Percentiles rank a stretch among this genome's conserved stretches.
Conservation (phyloP, 2,113 vertebrate genomes). For the Talpa occidentalis region DNA sequence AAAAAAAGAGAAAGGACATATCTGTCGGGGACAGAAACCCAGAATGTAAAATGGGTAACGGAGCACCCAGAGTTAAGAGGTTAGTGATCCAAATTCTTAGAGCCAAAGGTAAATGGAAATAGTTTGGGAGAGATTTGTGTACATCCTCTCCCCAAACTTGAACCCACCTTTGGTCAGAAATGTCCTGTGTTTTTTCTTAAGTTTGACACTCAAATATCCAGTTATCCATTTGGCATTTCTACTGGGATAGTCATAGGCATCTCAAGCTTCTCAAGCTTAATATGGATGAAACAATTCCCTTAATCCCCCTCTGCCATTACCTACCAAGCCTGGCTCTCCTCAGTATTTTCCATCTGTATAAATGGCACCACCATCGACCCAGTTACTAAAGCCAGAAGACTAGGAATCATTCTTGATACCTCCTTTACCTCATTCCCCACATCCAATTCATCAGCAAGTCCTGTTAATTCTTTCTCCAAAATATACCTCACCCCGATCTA, state of each 20-base stretch:
- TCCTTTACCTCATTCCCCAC: conserved; percentile 8
- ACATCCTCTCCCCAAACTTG: neutral
- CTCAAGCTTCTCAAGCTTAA: conserved; percentile 1
- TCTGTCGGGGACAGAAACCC: neutral
- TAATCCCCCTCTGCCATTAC: too few species aligned
- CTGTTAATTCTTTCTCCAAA: conserved; percentile 51
- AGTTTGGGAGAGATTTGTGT: neutral
- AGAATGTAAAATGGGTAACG: neutral
- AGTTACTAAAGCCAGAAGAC: conserved; percentile 52
- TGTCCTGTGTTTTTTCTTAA: neutral
- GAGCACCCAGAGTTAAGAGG: conserved; percentile 17
- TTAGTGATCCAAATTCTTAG: neutral
- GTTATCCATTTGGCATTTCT: conserved; percentile 9
- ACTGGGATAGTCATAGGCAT: neutral
- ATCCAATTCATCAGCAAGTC: conserved; percentile 43
- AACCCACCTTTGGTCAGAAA: neutral
- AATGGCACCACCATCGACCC: neutral
- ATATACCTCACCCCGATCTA: neutral
- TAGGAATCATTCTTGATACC: neutral
- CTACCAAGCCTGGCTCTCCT: neutral
- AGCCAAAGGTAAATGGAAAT: neutral
- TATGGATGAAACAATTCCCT: neutral
- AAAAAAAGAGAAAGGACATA: neutral
- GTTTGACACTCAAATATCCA: neutral
- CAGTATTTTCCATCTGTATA: conserved; percentile 53